Percentiles rank a stretch among this genome's conserved stretches.
Conservation (phyloP, 2,888 invertebrate genomes). For the Cremastinae sp. region DNA sequence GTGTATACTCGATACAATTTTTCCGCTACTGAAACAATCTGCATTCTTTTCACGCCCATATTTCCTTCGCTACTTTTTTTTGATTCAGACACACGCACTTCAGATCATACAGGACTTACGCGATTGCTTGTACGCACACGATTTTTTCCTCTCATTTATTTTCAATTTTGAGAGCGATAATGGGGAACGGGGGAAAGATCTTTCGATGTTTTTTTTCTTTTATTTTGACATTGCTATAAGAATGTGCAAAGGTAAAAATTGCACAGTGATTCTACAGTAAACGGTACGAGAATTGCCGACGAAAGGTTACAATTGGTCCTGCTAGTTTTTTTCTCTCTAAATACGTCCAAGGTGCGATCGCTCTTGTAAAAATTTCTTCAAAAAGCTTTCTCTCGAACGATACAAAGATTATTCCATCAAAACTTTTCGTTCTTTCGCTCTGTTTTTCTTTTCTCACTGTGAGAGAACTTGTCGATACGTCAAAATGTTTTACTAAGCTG, state of each 20-base stretch:
- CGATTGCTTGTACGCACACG: not conserved
- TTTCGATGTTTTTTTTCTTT: slow-evolving; percentile 10
- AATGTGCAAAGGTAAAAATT: slow-evolving; percentile 30
- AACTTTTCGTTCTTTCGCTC: slow-evolving; percentile 18
- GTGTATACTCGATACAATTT: slow-evolving; percentile 3
- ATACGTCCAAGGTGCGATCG: slow-evolving; percentile 52
- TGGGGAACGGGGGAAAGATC: not conserved
- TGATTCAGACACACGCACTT: too few species aligned
- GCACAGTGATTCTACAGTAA: slow-evolving; percentile 26
- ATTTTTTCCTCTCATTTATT: too few species aligned
- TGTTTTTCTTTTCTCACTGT: slow-evolving; percentile 6
- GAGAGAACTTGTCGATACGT: too few species aligned
- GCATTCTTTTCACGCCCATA: too few species aligned
- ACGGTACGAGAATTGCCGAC: slow-evolving; percentile 47
- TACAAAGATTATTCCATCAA: slow-evolving; percentile 22
- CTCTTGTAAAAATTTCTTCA: slow-evolving; percentile 56
- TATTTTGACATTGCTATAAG: slow-evolving; percentile 7
- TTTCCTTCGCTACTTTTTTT: too few species aligned
- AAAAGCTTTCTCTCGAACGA: slow-evolving; percentile 38
- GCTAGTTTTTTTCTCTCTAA: slow-evolving; percentile 34
- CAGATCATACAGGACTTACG: not conserved
- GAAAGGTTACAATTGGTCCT: slow-evolving; percentile 55
- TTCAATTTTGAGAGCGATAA: not conserved
- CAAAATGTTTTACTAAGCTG: too few species aligned
- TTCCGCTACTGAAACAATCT: too few species aligned